Evolutionary conservation across 2,113 vertebrate species (phyloP).

Genomic region (Dasypus novemcinctus): DNA sequence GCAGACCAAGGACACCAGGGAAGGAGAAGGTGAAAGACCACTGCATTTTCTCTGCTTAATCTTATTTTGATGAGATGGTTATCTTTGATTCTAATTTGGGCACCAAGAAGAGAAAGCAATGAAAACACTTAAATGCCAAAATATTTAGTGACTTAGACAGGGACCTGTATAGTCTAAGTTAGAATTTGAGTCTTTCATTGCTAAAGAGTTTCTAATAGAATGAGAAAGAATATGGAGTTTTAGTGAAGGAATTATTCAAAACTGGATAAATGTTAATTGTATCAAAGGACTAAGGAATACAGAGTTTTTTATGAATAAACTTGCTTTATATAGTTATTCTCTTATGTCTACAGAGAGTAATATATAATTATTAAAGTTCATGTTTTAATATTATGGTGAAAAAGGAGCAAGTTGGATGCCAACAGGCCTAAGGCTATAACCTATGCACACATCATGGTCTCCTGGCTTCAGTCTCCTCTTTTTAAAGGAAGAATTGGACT

Average conservation of each 20-base stretch:
- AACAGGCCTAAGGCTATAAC: neutral
- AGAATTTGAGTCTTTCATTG: neutral
- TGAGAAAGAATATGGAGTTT: neutral
- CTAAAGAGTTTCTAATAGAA: neutral
- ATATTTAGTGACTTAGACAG: neutral
- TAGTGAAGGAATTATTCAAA: neutral
- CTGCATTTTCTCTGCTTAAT: neutral
- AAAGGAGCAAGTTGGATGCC: neutral
- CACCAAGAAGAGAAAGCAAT: neutral
- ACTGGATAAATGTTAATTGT: neutral
- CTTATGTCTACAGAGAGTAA: neutral
- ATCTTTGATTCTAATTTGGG: neutral
- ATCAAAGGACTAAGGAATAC: neutral
- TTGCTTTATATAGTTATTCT: neutral
- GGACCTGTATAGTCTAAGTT: neutral
- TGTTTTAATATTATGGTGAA: neutral
- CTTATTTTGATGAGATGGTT: neutral
- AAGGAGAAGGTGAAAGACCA: neutral
- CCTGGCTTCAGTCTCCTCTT: too few species aligned
- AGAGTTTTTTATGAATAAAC: neutral
- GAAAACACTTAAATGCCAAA: neutral
- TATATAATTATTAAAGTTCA: neutral
- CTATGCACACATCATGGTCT: neutral
- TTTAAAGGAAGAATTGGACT: neutral
- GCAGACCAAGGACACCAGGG: neutral